Percentiles rank a stretch among this genome's conserved stretches.
Conservation (phyloP, 2,113 vertebrate species). For the Oryzias curvinotus region DNA sequence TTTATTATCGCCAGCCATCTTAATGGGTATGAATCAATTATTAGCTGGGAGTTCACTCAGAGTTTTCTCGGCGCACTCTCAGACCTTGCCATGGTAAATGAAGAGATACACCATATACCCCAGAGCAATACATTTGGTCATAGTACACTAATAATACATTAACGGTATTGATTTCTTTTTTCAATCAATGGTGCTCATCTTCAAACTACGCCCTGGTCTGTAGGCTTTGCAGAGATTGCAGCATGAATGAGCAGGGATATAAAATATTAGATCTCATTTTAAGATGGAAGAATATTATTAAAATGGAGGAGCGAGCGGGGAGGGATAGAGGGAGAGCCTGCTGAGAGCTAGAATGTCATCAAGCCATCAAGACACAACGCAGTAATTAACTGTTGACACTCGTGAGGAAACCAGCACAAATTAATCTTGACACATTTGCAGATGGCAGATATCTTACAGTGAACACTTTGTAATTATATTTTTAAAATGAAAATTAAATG, state of each 20-base stretch:
- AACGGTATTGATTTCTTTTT: conserved; percentile 71
- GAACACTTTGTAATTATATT: conserved; percentile 99
- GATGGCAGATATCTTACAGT: conserved; percentile 99
- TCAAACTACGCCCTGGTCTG: conserved; percentile 54
- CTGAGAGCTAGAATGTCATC: conserved; percentile 97
- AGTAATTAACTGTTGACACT: conserved; percentile 99
- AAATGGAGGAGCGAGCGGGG: conserved; percentile 64
- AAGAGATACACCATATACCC: conserved; percentile 64
- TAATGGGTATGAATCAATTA: conserved; percentile 80
- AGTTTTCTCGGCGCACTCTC: conserved; percentile 71
- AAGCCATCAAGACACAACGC: conserved; percentile 98
- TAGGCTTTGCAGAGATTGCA: conserved; percentile 46
- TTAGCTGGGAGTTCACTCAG: conserved; percentile 77
- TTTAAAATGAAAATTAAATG: conserved; percentile 99
- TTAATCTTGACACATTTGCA: conserved; percentile 99
- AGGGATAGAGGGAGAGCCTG: conserved; percentile 81
- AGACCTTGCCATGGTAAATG: conserved; percentile 63
- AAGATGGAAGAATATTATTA: conserved; percentile 56
- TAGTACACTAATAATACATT: conserved; percentile 79
- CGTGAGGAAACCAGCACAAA: conserved; percentile 99
- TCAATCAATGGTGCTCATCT: conserved; percentile 68
- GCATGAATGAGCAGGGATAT: conserved; percentile 34
- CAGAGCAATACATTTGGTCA: conserved; percentile 72
- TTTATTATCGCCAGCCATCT: conserved; percentile 78
- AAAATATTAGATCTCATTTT: conserved; percentile 70